Conservation (phyloP, 1,140 invertebrate genomes). For the Zaprionus inermis region DNA sequence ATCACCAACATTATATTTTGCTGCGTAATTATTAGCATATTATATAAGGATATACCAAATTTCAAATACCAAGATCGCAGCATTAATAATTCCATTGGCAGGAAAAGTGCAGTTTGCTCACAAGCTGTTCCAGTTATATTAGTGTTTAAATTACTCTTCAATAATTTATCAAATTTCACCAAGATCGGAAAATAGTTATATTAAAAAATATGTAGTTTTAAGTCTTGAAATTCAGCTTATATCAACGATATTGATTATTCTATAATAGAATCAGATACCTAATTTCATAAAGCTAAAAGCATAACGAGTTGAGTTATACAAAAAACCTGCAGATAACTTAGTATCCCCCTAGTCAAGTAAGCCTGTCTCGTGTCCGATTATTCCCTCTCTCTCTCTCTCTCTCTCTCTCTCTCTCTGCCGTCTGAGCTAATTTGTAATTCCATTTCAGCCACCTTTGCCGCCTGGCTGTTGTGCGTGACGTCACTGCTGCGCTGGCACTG, state of each 20-base stretch:
- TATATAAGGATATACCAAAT: background rate
- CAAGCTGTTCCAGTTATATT: background rate
- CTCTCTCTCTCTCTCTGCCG: background rate
- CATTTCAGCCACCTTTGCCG: constrained; percentile 47
- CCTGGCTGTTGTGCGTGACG: constrained; percentile 56
- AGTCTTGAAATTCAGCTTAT: too few species aligned
- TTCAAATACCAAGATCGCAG: background rate
- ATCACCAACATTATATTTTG: too few species aligned
- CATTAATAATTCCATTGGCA: too few species aligned
- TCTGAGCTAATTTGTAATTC: background rate
- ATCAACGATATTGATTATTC: too few species aligned
- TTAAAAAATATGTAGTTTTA: too few species aligned
- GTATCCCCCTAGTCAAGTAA: background rate
- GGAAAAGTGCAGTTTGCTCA: background rate
- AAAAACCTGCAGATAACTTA: background rate
- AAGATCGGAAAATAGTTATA: background rate
- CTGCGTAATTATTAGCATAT: too few species aligned
- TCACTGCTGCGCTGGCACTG: constrained; percentile 64
- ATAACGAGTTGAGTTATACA: too few species aligned
- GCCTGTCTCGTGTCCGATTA: too few species aligned
- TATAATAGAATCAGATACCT: too few species aligned
- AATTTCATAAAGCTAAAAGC: too few species aligned
- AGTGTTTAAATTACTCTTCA: background rate
- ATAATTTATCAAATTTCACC: background rate
- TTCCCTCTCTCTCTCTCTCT: background rate